Conservation (phyloP, 2,888 invertebrate genomes). For the Yponomeuta sedellus region DNA sequence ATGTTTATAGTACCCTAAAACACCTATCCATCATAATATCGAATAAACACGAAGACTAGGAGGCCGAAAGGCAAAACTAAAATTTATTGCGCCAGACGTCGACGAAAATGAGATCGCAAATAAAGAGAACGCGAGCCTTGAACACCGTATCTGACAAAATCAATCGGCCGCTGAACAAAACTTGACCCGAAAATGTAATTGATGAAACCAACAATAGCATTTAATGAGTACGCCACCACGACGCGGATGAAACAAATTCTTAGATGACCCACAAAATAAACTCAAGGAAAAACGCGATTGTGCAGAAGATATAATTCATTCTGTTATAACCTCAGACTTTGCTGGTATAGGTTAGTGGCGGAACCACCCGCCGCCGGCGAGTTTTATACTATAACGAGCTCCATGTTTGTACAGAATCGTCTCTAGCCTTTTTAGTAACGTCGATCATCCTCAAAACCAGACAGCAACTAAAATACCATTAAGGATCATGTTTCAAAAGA, state of each 20-base stretch:
- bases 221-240: constrained; percentile 19
- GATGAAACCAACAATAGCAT: constrained; percentile 45
- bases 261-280: constrained; percentile 7
- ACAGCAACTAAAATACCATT: not conserved
- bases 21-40: constrained; percentile 66
- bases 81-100: constrained; percentile 72
- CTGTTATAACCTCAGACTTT: constrained; percentile 2
- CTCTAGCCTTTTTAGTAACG: constrained; percentile 1
- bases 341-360: not conserved
- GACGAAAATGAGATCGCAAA: constrained; percentile 71
- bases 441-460: constrained; percentile 3
- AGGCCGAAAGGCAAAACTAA: constrained; percentile 59
- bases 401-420: constrained; percentile 4
- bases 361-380: not conserved
- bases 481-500: not conserved
- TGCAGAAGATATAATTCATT: constrained; percentile 9
- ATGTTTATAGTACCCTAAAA: constrained; percentile 53
- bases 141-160: constrained; percentile 73
- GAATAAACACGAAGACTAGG: constrained; percentile 64
- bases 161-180: constrained; percentile 69
- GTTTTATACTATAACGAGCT: constrained; percentile 8
- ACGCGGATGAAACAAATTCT: constrained; percentile 7
- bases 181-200: constrained; percentile 69
- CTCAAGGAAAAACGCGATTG: constrained; percentile 15
- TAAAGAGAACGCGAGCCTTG: constrained; percentile 75